phyloP scores from a whole-genome alignment of 2,113 vertebrate species.

The Ictalurus furcatus region DNA sequence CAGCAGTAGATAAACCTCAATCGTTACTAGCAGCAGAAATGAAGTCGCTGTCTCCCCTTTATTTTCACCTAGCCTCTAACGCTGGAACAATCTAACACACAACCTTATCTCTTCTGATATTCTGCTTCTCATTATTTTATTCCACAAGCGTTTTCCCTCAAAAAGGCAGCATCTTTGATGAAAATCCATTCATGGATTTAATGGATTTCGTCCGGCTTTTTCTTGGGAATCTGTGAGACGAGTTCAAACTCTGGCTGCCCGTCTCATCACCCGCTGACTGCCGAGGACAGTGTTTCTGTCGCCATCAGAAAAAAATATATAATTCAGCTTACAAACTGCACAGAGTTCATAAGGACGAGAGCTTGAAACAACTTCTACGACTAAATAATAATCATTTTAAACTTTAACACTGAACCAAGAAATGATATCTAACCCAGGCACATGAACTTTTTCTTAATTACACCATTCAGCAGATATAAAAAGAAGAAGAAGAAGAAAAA shows the following conservation, averaged over 20 bases:
- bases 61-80: constrained; percentile 61
- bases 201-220: constrained; percentile 72
- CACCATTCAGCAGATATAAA: neutral
- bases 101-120: constrained; percentile 71
- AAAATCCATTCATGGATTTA: constrained; percentile 78
- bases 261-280: constrained; percentile 64
- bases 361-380: constrained; percentile 51
- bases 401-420: neutral
- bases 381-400: neutral
- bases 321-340: constrained; percentile 68
- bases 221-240: constrained; percentile 68
- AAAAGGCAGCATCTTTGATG: constrained; percentile 70
- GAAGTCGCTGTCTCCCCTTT: constrained; percentile 51
- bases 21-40: constrained; percentile 53
- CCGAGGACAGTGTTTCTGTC: constrained; percentile 72
- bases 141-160: constrained; percentile 59
- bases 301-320: constrained; percentile 61
- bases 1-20: constrained; percentile 67
- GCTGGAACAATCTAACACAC: constrained; percentile 62
- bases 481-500: no score
- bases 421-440: constrained; percentile 4
- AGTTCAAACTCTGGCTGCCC: constrained; percentile 63
- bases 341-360: constrained; percentile 69
- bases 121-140: constrained; percentile 75
- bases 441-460: neutral